Base-by-base conservation (phyloP, 1,140 invertebrate genomes). In the Drosophila quadrilineata region DNA sequence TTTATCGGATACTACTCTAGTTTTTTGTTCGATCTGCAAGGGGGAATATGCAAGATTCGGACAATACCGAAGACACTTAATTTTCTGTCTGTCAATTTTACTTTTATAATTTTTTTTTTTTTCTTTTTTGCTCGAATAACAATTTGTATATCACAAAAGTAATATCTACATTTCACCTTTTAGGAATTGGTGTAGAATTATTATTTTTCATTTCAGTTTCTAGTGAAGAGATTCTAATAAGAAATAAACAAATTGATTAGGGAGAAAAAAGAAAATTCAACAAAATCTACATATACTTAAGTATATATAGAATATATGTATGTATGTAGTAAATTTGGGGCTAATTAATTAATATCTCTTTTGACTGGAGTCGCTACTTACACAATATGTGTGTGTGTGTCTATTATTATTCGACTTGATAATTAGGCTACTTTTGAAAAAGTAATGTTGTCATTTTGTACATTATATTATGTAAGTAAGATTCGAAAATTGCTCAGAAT, bases 61-160 rank as follows among this genome's bases (percentile, higher is more conserved):
- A 14, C n/a, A n/a, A 14, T 9, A 26, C 63, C 63, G 56, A 66
- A 66, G 38, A 28, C n/a, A n/a, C n/a, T 38, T 4, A 6, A 22
- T 46, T 31, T 45, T 62, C 26, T 49, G 19, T 14, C 12, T 45
- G n/a, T n/a, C n/a, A n/a, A n/a, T n/a, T n/a, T 43, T 50, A 6
- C 12, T 21, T 54, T 8, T 16, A 45, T 22, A 5, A 8, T 43
- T 49, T 5, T 35, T 52, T 48, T 58, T 54, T 48, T 54, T 65
- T 71, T 79, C 77, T 36, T 72, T 71, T 52, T 52, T 77, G 67
- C 85, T 85, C 71, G 69, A 82, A 77, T 84, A 82, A 82, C 77
- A 82, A 80, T 77, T 85, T 85, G 79, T 75, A 79, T 85, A 85
- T 85, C 79, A 85, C 79, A 85, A 85, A 85, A 85, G 80, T 85